A percentile compares a stretch with the other conserved stretches of the same genome.
These are phyloP conservation scores for Brachionus rotundiformis DNA, from an alignment of 1,140 invertebrate genomes.

Conservation along the genomic window DNA sequence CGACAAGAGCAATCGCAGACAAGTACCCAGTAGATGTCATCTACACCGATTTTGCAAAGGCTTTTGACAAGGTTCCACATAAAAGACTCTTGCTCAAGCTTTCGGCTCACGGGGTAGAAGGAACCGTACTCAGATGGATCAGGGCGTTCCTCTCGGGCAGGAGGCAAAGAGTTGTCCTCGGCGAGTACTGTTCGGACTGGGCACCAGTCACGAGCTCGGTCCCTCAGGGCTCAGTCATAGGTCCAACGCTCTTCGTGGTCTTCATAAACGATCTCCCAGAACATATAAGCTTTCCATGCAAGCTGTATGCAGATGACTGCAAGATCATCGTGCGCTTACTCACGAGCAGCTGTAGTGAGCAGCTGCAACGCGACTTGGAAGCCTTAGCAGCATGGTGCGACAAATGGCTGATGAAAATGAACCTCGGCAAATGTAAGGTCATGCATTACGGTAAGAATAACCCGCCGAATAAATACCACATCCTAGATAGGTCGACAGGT, in stretches of 20 bases:
- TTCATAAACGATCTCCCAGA: no score
- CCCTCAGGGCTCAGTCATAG: not conserved
- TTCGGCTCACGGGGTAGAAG: no score
- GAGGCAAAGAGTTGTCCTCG: not conserved
- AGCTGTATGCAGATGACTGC: slow-evolving; percentile 1
- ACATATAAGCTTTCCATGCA: not conserved
- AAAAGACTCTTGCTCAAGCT: not conserved
- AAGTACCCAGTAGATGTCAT: not conserved
- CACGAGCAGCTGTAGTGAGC: no score
- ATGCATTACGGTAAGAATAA: no score
- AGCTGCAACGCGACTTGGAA: no score
- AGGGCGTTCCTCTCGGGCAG: not conserved
- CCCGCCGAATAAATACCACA: no score
- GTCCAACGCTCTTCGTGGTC: no score
- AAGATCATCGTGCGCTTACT: not conserved
- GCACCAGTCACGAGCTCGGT: not conserved
- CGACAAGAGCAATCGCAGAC: no score
- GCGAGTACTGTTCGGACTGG: not conserved
- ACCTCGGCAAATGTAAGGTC: no score
- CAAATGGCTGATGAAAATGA: no score
- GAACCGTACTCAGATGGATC: not conserved
- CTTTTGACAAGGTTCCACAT: slow-evolving; percentile 14
- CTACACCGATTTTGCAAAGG: not conserved
- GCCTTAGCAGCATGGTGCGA: no score
- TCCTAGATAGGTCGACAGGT: not conserved